A percentile compares a stretch with the other conserved stretches of the same genome.
Evolutionary conservation across 1,140 invertebrate genomes (phyloP).

Genomic region (Anadara kagoshimensis): DNA sequence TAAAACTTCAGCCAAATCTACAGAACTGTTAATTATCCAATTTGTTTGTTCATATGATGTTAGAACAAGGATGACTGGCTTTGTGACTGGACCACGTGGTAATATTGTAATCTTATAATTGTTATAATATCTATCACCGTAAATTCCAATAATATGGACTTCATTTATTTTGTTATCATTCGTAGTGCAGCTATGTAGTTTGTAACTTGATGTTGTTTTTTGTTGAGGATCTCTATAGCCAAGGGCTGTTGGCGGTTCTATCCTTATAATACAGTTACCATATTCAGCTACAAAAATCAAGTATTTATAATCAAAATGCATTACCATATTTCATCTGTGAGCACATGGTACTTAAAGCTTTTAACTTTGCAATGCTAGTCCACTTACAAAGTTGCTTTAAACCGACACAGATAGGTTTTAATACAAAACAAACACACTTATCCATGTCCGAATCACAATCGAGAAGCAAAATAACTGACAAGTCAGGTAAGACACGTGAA

Average conservation of each 20-base stretch:
- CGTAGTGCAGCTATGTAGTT: slow-evolving; percentile 9
- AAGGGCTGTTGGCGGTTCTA: slow-evolving; percentile 9
- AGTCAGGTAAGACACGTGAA: too few relatives aligned
- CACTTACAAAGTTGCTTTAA: too few relatives aligned
- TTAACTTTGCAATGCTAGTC: too few relatives aligned
- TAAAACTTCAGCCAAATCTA: background rate
- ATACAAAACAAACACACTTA: too few relatives aligned
- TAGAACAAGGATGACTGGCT: slow-evolving; percentile 12
- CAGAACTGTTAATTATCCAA: slow-evolving; percentile 10
- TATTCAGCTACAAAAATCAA: slow-evolving; percentile 10
- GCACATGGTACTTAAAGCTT: too few relatives aligned
- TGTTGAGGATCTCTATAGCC: background rate
- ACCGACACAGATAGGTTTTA: too few relatives aligned
- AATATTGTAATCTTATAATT: background rate
- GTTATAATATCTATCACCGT: background rate
- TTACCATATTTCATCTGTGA: too few relatives aligned
- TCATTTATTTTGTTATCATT: slow-evolving; percentile 13
- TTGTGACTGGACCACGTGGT: slow-evolving; percentile 9
- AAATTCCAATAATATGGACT: slow-evolving; percentile 18
- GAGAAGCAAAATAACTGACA: too few relatives aligned
- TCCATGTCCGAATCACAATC: too few relatives aligned
- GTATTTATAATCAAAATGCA: too few relatives aligned
- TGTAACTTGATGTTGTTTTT: background rate
- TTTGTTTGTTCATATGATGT: background rate
- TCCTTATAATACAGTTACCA: slow-evolving; percentile 20